Evolutionary conservation across 2,888 invertebrate species (phyloP).

Genomic region (Andrena camellia): DNA sequence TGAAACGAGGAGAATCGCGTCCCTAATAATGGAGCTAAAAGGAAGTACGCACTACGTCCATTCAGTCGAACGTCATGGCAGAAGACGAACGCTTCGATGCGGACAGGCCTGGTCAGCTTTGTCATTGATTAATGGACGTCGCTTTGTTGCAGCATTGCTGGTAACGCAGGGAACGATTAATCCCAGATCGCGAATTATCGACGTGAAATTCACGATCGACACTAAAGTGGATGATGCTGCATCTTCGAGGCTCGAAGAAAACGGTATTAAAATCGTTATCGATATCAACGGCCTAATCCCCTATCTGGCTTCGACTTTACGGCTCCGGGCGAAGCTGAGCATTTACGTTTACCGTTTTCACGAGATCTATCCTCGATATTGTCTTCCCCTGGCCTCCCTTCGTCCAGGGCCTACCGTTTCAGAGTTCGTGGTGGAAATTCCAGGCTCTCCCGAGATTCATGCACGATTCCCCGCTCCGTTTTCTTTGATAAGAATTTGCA

Average conservation of each 20-base stretch:
- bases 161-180: slow-evolving; percentile 9
- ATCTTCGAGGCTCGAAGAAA: slow-evolving; percentile 3
- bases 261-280: neutral
- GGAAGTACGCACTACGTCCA: slow-evolving; percentile 23
- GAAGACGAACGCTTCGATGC: slow-evolving; percentile 16
- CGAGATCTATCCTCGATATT: neutral
- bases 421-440: too few relatives aligned
- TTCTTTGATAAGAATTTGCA: too few relatives aligned
- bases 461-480: too few relatives aligned
- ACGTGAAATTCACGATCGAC: slow-evolving; percentile 1
- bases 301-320: neutral
- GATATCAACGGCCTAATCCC: neutral
- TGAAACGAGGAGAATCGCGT: slow-evolving; percentile 29
- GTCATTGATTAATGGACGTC: slow-evolving; percentile 54
- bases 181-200: neutral
- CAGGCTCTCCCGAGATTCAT: too few relatives aligned
- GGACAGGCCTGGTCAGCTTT: slow-evolving; percentile 32
- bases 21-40: neutral
- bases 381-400: neutral
- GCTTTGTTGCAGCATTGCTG: slow-evolving; percentile 13
- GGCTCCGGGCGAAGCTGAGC: neutral
- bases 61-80: slow-evolving; percentile 21
- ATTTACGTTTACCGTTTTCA: neutral
- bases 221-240: slow-evolving; percentile 20
- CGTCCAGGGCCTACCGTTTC: too few relatives aligned